Evolutionary conservation across 1,140 invertebrate genomes (phyloP).

Genomic region (Drosophila gunungcola): DNA sequence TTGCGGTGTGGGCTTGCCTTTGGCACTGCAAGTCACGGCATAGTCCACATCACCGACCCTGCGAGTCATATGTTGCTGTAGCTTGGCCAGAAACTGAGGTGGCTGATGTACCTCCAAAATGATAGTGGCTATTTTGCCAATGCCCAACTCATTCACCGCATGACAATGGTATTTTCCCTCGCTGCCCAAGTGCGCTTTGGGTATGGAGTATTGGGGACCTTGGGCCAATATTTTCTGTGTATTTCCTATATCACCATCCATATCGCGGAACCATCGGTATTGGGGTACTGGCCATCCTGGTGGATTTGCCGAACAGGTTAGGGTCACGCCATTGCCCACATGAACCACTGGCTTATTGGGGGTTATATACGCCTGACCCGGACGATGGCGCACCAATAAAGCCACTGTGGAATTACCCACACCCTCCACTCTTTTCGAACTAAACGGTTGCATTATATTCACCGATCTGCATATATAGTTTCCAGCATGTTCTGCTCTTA

Average conservation of each 20-base stretch:
- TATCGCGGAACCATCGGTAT: constrained; percentile 94
- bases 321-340: constrained; percentile 92
- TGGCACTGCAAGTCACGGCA: constrained; percentile 92
- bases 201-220: constrained; percentile 93
- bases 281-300: constrained; percentile 95
- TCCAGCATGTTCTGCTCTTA: constrained; percentile 92
- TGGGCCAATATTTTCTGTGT: constrained; percentile 88
- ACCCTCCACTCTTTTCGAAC: constrained; percentile 88
- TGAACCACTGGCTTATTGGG: constrained; percentile 93
- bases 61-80: constrained; percentile 92
- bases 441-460: constrained; percentile 91
- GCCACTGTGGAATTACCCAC: constrained; percentile 91
- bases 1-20: constrained; percentile 93
- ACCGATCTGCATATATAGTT: constrained; percentile 94
- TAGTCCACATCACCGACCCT: constrained; percentile 93
- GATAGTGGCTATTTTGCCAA: constrained; percentile 92
- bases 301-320: constrained; percentile 94
- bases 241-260: constrained; percentile 86
- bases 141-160: constrained; percentile 95
- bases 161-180: constrained; percentile 96
- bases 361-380: constrained; percentile 92
- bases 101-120: constrained; percentile 94
- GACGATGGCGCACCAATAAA: constrained; percentile 93
- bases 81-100: constrained; percentile 91
- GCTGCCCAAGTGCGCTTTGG: constrained; percentile 91